Conservation (phyloP, 2,888 invertebrate genomes). For the Xestoiulus laeticollis region DNA sequence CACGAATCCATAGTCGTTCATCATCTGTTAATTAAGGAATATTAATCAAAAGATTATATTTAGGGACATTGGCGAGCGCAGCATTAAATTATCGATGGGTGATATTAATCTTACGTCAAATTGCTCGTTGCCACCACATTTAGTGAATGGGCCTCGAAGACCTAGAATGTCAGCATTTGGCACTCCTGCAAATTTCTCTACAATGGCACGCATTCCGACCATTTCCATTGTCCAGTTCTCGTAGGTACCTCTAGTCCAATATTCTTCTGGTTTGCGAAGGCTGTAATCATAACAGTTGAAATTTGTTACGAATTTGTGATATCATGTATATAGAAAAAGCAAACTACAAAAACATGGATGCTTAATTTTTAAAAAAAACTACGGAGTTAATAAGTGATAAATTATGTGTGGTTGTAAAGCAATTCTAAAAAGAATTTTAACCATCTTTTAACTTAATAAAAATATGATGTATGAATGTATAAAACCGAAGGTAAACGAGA, state of each 20-base stretch:
- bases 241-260: slow-evolving; percentile 65
- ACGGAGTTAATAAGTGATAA: too few relatives aligned
- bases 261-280: slow-evolving; percentile 55
- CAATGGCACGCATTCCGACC: slow-evolving; percentile 91
- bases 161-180: slow-evolving; percentile 84
- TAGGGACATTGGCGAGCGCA: neutral
- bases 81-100: neutral
- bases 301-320: too few relatives aligned
- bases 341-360: too few relatives aligned
- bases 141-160: slow-evolving; percentile 87
- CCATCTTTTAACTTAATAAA: too few relatives aligned
- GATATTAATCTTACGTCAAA: slow-evolving; percentile 74
- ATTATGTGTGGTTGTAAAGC: too few relatives aligned
- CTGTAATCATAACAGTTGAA: slow-evolving; percentile 8
- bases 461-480: neutral
- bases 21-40: slow-evolving; percentile 70
- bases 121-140: slow-evolving; percentile 91
- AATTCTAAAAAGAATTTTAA: too few relatives aligned
- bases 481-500: neutral
- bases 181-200: slow-evolving; percentile 82
- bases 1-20: slow-evolving; percentile 91
- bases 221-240: slow-evolving; percentile 95
- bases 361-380: too few relatives aligned
- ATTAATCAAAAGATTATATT: neutral
- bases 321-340: too few relatives aligned